Percentiles rank a stretch among this genome's conserved stretches.
Evolutionary conservation across 2,797 vertebrate species (phyloP).

Genomic region (Vultur gryphus): DNA sequence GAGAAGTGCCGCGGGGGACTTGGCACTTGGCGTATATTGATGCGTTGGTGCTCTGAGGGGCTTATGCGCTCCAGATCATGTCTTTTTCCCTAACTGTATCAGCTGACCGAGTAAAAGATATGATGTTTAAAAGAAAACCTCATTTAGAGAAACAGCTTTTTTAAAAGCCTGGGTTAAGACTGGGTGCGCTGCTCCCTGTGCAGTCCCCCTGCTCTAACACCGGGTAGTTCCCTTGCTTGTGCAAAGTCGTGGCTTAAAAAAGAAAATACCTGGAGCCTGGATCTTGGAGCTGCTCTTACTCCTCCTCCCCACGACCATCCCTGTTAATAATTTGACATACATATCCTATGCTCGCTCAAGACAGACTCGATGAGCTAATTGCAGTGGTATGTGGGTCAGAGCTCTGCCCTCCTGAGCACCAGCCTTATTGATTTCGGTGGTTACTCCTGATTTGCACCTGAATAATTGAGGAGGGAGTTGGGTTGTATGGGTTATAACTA

Average conservation of each 20-base stretch:
- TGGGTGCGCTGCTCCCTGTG: background rate
- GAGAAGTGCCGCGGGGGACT: rapidly evolving
- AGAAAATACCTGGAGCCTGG: background rate
- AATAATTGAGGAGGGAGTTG: background rate
- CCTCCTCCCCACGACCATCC: background rate
- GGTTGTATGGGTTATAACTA: background rate
- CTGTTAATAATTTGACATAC: background rate
- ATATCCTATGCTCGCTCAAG: background rate
- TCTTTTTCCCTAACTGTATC: background rate
- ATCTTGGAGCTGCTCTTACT: background rate
- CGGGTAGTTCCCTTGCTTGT: rapidly evolving
- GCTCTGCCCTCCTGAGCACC: background rate
- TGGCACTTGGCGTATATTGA: rapidly evolving
- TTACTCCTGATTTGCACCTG: background rate
- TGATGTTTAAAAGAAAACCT: background rate
- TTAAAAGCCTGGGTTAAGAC: background rate
- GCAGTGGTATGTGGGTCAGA: constrained; percentile 1
- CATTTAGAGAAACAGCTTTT: background rate
- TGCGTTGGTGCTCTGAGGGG: background rate
- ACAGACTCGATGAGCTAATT: background rate
- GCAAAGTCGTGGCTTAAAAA: background rate
- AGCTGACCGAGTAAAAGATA: background rate
- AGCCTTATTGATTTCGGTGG: background rate
- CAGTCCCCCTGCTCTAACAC: background rate
- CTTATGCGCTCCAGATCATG: background rate